Evolutionary conservation across 2,113 vertebrate genomes (phyloP).

Genomic region (Corydoras maculifer): DNA sequence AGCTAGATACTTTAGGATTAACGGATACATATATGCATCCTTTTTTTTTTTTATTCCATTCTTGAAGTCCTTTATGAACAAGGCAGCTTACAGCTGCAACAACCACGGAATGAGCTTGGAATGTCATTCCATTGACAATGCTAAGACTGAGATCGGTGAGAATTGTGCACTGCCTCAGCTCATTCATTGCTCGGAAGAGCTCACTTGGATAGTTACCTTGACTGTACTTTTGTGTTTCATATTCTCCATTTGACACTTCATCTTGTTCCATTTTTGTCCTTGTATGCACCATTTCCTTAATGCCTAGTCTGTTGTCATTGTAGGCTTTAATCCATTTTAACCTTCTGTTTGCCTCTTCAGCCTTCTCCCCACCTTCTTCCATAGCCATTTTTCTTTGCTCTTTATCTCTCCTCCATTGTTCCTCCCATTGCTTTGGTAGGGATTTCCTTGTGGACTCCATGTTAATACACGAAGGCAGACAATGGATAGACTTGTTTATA

Average conservation of each 20-base stretch:
- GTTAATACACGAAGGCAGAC: background rate
- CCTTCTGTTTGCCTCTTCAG: conserved; percentile 51
- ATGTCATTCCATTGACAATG: conserved; percentile 29
- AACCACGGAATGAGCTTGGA: conserved; percentile 55
- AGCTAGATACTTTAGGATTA: conserved; percentile 33
- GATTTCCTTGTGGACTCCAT: conserved; percentile 53
- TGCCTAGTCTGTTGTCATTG: conserved; percentile 57
- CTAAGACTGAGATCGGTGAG: conserved; percentile 59
- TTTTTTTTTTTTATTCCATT: conserved; percentile 11
- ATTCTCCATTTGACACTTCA: background rate
- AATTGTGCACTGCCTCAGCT: conserved; percentile 52
- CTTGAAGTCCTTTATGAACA: conserved; percentile 43
- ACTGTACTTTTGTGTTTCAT: conserved; percentile 6
- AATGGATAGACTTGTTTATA: background rate
- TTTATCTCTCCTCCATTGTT: conserved; percentile 62
- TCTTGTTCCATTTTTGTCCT: background rate
- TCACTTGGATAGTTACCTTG: conserved; percentile 45
- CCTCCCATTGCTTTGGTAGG: conserved; percentile 61
- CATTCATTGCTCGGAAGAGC: conserved; percentile 53
- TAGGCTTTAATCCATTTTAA: conserved; percentile 59
- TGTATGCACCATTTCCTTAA: conserved; percentile 5
- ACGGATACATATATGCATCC: conserved; percentile 22
- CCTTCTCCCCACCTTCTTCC: conserved; percentile 55
- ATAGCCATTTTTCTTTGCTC: conserved; percentile 51
- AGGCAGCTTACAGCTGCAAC: conserved; percentile 62